Percentiles rank a stretch among this genome's conserved stretches.
Evolutionary conservation across 1,140 invertebrate genomes (phyloP).

Genomic region (Psix sp.): DNA sequence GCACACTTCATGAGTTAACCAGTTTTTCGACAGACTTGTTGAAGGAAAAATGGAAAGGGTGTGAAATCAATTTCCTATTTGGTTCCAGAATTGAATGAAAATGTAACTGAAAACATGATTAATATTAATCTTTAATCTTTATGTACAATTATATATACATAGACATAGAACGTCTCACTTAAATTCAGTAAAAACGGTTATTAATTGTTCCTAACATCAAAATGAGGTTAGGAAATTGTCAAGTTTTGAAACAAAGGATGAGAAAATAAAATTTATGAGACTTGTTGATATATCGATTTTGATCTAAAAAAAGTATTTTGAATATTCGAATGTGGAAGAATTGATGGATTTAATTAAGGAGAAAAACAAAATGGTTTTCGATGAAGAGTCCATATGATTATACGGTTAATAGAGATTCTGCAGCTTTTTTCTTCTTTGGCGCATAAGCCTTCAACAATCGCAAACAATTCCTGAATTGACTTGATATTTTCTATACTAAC

Average conservation of each 20-base stretch:
- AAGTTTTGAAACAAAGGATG: too few relatives aligned
- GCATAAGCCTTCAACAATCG: slow-evolving; percentile 1
- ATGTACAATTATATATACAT: too few relatives aligned
- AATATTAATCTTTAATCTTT: too few relatives aligned
- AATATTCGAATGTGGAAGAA: too few relatives aligned
- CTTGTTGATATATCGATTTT: too few relatives aligned
- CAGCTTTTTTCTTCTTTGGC: slow-evolving; percentile 1
- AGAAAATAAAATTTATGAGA: too few relatives aligned
- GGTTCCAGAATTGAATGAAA: neutral
- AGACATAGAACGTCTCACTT: too few relatives aligned
- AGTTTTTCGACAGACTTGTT: slow-evolving; percentile 16
- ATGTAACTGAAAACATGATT: neutral
- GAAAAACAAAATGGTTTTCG: neutral
- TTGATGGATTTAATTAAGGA: too few relatives aligned
- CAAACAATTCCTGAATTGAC: neutral
- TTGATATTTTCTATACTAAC: neutral
- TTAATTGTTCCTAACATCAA: too few relatives aligned
- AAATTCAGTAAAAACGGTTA: too few relatives aligned
- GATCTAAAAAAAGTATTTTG: too few relatives aligned
- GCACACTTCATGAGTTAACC: slow-evolving; percentile 4
- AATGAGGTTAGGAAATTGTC: too few relatives aligned
- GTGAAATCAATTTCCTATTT: slow-evolving; percentile 23
- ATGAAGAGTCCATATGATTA: slow-evolving; percentile 3
- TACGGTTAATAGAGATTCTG: slow-evolving; percentile 2
- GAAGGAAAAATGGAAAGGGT: slow-evolving; percentile 8